phyloP scores from a whole-genome alignment of 2,797 vertebrate genomes.

The Holocentrus rufus region DNA sequence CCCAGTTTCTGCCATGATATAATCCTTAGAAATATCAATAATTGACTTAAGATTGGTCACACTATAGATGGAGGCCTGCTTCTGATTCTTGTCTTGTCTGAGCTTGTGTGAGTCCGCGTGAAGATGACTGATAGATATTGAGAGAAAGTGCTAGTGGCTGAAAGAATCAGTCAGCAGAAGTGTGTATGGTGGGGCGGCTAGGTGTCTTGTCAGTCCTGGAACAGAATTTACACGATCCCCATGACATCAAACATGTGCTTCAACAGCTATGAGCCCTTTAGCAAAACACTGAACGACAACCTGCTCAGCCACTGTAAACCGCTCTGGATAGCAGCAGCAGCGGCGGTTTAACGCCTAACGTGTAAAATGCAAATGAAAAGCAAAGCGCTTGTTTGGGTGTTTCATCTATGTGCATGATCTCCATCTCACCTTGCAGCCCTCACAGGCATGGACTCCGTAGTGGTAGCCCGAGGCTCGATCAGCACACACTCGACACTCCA shows the following conservation, averaged over 20 bases:
- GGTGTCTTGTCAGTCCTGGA: neutral
- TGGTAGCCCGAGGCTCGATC: constrained; percentile 98
- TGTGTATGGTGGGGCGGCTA: neutral
- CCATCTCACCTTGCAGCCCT: constrained; percentile 87
- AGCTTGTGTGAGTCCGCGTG: constrained; percentile 10
- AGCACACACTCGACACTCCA: constrained; percentile 96
- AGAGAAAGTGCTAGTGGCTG: neutral
- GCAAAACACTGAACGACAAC: neutral
- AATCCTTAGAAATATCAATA: neutral
- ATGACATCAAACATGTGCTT: neutral
- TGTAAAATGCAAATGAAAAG: neutral
- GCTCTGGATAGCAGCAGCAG: neutral
- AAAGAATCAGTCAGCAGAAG: neutral
- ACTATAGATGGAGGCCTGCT: constrained; percentile 14
- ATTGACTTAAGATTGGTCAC: constrained; percentile 18
- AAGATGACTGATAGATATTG: constrained; percentile 14
- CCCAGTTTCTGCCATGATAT: constrained; percentile 12
- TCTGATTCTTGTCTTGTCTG: constrained; percentile 6
- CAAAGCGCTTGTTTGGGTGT: neutral
- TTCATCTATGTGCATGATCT: neutral
- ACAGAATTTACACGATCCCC: too few species aligned
- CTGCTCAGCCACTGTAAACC: neutral
- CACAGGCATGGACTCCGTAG: constrained; percentile 96
- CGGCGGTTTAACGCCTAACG: neutral
- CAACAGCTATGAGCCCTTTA: neutral